A percentile compares a stretch with the other conserved stretches of the same genome.
Evolutionary conservation across 2,113 vertebrate genomes (phyloP).

Genomic region (Canis aureus): DNA sequence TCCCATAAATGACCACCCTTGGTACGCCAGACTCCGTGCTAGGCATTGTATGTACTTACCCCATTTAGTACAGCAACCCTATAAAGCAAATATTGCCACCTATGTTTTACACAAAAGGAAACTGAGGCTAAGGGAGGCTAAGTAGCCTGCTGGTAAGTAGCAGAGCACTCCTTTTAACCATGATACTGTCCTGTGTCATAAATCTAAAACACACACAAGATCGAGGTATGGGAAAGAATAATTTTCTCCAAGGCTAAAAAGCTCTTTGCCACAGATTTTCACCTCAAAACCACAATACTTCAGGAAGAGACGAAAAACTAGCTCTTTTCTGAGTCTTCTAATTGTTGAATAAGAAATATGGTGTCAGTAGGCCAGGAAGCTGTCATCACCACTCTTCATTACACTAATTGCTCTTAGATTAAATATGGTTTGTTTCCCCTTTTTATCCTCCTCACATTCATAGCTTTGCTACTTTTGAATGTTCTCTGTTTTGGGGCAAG

Average conservation of each 20-base stretch:
- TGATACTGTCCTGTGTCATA: not conserved
- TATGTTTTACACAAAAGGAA: not conserved
- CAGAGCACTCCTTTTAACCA: not conserved
- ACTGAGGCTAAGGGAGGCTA: not conserved
- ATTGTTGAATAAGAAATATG: not conserved
- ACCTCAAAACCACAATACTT: not conserved
- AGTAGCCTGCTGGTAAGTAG: not conserved
- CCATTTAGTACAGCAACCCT: not conserved
- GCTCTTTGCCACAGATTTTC: not conserved
- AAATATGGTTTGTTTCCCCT: conserved; percentile 13
- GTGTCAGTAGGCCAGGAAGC: conserved; percentile 55
- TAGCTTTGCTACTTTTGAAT: conserved; percentile 28
- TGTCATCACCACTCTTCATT: conserved; percentile 56
- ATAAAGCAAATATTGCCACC: not conserved
- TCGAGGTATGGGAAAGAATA: not conserved
- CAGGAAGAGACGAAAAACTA: conserved; percentile 39
- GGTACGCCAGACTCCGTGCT: not conserved
- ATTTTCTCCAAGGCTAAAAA: conserved; percentile 18
- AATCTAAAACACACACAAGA: not conserved
- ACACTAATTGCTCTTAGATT: conserved; percentile 71
- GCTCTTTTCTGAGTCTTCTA: conserved; percentile 37
- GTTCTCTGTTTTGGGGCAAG: not conserved
- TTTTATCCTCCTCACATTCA: not conserved
- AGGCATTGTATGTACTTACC: not conserved
- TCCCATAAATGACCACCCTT: not conserved